Evolutionary conservation across 2,888 invertebrate genomes (phyloP), one percentile per base, ranked within the genome.

Genomic region (Iphiclides podalirius): DNA sequence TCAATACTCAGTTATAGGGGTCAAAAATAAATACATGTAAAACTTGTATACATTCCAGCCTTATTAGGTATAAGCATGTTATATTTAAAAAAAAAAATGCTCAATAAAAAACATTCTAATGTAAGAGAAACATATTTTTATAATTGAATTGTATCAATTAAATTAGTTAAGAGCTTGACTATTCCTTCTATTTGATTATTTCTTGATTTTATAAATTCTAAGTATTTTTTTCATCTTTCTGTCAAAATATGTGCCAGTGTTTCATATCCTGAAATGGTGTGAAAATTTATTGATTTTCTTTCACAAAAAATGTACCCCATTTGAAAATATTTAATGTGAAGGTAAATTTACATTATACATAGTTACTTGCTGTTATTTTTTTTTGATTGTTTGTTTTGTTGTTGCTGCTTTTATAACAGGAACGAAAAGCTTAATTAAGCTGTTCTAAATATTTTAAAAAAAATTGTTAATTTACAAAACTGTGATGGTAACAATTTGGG

Each of bases 11-110:
- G n/a, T n/a, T n/a, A n/a, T n/a, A n/a, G n/a, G n/a, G n/a, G n/a
- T n/a, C n/a, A n/a, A n/a, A n/a, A n/a, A n/a, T n/a, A n/a, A n/a
- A n/a, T n/a, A n/a, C n/a, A n/a, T n/a, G n/a, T n/a, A n/a, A n/a
- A n/a, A n/a, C n/a, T 14, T 23, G n/a, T 33, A 20, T 26, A 46
- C 8, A 12, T 11, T 15, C 16, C 28, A 36, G 36, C 16, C 8
- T 28, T 16, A 36, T n/a, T 2, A n/a, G 2, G 2, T 31, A 11
- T 31, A 31, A 43, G 48, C 48, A 48, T 48, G 48, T 1, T 48
- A 48, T 17, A 8, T 34, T 7, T 35, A 14, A 11, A 14, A 33
- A 41, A 34, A 33, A 33, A 38, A 16, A 48, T n/a, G 37, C 33
- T 43, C 33, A 34, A 33, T 13, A 43, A 35, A 17, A 26, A 36